Base-by-base conservation (phyloP, 2,113 vertebrate species). In the Formicarius rufipectus region DNA sequence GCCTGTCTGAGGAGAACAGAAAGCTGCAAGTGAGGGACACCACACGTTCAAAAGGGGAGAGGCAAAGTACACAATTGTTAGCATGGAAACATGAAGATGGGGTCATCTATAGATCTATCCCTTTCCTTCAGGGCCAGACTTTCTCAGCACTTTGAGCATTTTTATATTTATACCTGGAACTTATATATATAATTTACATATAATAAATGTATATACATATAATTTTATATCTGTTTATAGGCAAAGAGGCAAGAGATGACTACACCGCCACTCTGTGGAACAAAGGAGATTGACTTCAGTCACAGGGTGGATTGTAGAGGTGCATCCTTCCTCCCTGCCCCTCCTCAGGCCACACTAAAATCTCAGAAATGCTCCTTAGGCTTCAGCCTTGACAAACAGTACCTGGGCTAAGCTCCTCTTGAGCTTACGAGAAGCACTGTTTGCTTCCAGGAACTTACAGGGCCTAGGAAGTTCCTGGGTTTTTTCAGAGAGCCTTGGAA, bases 381-480 rank as follows among this genome's bases (percentile, higher is more conserved):
- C 35, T 31, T 55, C 27, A 35, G 55, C 14, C 31, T 63, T 90
- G 71, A 33, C 13, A 7, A 63, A 33, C 55, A 77, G 35, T 56
- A 56, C 35, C 18, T 33, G 35, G 31, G 30, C n/a, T 76, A 56
- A 76, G 47, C 28, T 76, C 42, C 55, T 83, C 55, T 83, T 4
- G 30, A 69, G 47, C 47, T 55, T 55, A 62, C 49, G 17, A 76
- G 63, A 49, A 83, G 62, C 28, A 47, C 17, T 3, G 6, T 30
- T 62, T 62, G 40, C 63, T 83, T 21, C n/a, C 21, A 69, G n/a
- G 17, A 83, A 33, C 40, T 17, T 47, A 31, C 3, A 22, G 40
- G 44, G 59, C 15, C 60, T 33, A 77, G 83, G 0, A 0, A 69
- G 40, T 15, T 47, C 30, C 62, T 47, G 42, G 4, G 3, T 5